Evolutionary conservation across 2,888 invertebrate genomes (phyloP), one percentile per base, ranked within the genome.

Genomic region (Cataglyphis albicans): DNA sequence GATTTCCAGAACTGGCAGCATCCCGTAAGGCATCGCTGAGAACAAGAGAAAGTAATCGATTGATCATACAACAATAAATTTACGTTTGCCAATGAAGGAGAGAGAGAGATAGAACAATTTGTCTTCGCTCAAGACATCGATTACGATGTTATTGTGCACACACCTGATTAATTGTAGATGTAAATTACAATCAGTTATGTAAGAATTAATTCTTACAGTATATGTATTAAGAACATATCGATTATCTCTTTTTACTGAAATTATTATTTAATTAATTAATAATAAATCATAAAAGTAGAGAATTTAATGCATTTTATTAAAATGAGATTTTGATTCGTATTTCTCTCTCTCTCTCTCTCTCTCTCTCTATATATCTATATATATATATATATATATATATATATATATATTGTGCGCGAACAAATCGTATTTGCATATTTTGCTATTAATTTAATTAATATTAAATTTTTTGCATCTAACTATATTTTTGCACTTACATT

Each of bases 1-100:
- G 80, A 96, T 95, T 92, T 96, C 96, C 90, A 96, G 91, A 35
- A 96, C 95, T 1, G 96, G 96, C 64, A 96, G 93, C 94, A 95
- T 95, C 72, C 96, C 96, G 88, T 96, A 96, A 12, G 96, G 96
- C 93, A 95, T 95, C 74, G 93, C 96, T 96, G 76, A 35, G 57
- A 84, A 75, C 35, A 75, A 52, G 32, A 68, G 65, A 81, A 48
- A 21, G 29, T 15, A 64, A 59, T 48, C 65, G 59, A n/a, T 18
- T 38, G 29, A 5, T 21, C 18, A 7, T 12, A 35, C 32, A 35
- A 35, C 32, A 6, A 35, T 63, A 38, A 76, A 18, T 55, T 25
- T 29, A 12, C 5, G 12, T 41, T 48, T 61, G 57, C 18, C 38
- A 38, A 25, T n/a, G 21, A 68, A 80, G 18, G 32, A 12, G 55